phyloP scores from a whole-genome alignment of 2,888 invertebrate genomes.

The Willowsia nigromaculata region DNA sequence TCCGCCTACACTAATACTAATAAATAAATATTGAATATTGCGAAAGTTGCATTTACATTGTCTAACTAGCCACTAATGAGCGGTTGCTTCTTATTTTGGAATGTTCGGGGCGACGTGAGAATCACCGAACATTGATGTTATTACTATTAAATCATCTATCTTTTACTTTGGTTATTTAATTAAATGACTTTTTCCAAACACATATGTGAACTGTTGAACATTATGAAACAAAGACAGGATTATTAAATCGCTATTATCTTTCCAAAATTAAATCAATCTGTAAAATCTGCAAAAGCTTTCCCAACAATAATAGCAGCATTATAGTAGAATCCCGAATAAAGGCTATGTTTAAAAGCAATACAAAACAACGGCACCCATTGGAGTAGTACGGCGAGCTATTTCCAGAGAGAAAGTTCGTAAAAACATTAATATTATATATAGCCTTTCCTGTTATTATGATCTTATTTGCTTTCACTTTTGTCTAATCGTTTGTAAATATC shows the following conservation, averaged over 20 bases:
- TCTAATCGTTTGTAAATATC: background rate
- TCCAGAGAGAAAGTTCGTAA: background rate
- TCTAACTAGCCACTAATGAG: too few relatives aligned
- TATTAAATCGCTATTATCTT: too few relatives aligned
- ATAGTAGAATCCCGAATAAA: background rate
- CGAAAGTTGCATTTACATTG: too few relatives aligned
- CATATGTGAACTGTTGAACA: background rate
- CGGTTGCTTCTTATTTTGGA: too few relatives aligned
- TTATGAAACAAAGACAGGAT: too few relatives aligned
- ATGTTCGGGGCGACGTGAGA: background rate
- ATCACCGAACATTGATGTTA: background rate
- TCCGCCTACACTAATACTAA: too few relatives aligned
- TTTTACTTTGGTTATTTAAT: background rate
- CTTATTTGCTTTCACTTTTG: slow-evolving; percentile 21
- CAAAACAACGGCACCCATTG: background rate
- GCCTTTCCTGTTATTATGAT: background rate
- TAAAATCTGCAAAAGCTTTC: background rate
- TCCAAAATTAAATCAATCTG: too few relatives aligned
- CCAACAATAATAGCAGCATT: background rate
- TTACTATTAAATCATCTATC: background rate
- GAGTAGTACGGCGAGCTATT: background rate
- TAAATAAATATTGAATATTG: too few relatives aligned
- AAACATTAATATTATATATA: background rate
- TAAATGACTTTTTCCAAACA: background rate
- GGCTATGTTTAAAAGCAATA: background rate